A percentile compares a stretch with the other conserved stretches of the same genome.
Conservation (phyloP, 2,888 invertebrate species). For the Leptopilina syphax region DNA sequence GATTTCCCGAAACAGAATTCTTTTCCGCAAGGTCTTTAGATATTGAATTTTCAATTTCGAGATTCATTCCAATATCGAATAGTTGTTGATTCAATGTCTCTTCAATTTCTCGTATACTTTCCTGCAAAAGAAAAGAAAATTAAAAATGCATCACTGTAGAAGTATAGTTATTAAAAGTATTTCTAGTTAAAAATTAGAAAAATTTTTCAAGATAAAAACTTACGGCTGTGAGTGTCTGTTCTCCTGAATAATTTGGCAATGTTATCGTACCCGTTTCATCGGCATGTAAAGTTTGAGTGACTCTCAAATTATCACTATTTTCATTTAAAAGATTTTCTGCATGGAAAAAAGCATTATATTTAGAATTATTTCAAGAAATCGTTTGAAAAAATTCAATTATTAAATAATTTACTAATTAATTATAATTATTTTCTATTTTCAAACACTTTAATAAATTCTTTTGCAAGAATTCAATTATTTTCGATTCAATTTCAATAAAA, state of each 20-base stretch:
- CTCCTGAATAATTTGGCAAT: conserved; percentile 70
- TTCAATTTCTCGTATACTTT: conserved; percentile 75
- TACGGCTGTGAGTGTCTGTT: conserved; percentile 74
- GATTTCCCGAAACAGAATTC: conserved; percentile 56
- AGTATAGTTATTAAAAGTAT: background rate
- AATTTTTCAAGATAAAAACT: conserved; percentile 42
- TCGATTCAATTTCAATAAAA: too few species aligned
- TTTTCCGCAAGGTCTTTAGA: conserved; percentile 57
- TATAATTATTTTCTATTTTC: too few species aligned
- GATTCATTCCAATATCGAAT: conserved; percentile 69
- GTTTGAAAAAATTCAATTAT: too few species aligned
- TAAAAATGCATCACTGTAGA: too few species aligned
- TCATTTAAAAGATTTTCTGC: conserved; percentile 63
- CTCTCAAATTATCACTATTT: conserved; percentile 61
- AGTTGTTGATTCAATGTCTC: conserved; percentile 75
- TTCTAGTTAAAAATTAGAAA: background rate
- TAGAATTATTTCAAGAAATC: too few species aligned
- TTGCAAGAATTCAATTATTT: too few species aligned
- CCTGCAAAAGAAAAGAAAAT: conserved; percentile 60
- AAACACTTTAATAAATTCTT: too few species aligned
- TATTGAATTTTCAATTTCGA: conserved; percentile 60
- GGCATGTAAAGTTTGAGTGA: conserved; percentile 72
- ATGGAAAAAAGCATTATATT: conserved; percentile 49
- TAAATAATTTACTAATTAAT: too few species aligned
- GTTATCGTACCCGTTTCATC: conserved; percentile 75